phyloP scores from a whole-genome alignment of 1,140 invertebrate species.

The Nilaparvata lugens region DNA sequence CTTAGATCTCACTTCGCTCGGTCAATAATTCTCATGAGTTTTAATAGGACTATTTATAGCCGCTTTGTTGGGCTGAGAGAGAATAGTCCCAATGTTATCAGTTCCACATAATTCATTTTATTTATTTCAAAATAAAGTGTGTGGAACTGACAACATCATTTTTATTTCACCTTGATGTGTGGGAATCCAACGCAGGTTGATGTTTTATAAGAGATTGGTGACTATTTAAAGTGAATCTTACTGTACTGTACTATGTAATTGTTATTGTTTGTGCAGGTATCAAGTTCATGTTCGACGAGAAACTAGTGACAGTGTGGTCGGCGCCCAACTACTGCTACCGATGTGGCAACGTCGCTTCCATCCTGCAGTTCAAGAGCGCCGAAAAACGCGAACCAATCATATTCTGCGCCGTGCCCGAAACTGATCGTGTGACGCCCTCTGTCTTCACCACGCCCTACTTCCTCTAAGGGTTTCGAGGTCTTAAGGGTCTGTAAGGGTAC shows the following conservation, averaged over 20 bases:
- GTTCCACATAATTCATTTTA: no score
- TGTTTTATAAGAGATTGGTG: background rate
- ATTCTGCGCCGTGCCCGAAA: constrained; percentile 90
- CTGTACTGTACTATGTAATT: constrained; percentile 7
- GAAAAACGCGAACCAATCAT: constrained; percentile 73
- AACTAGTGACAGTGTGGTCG: constrained; percentile 93
- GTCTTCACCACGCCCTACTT: constrained; percentile 93
- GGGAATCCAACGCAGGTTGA: no score
- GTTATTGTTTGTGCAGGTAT: constrained; percentile 50
- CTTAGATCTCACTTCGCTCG: no score
- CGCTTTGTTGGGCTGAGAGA: no score
- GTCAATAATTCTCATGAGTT: no score
- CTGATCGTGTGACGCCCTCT: constrained; percentile 82
- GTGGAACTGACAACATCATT: no score
- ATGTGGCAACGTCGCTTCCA: constrained; percentile 89
- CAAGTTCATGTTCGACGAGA: constrained; percentile 93
- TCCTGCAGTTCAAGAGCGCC: constrained; percentile 70
- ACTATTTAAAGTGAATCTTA: constrained; percentile 4
- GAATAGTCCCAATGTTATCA: no score
- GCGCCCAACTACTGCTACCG: constrained; percentile 95
- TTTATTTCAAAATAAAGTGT: no score
- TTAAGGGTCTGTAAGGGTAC: no score
- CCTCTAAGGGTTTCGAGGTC: no score
- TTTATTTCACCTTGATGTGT: no score
- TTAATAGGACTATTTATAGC: no score